Evolutionary conservation across 1,140 invertebrate genomes (phyloP), one percentile per base, ranked within the genome.

Genomic region (Pseudomyrmex cubaensis): DNA sequence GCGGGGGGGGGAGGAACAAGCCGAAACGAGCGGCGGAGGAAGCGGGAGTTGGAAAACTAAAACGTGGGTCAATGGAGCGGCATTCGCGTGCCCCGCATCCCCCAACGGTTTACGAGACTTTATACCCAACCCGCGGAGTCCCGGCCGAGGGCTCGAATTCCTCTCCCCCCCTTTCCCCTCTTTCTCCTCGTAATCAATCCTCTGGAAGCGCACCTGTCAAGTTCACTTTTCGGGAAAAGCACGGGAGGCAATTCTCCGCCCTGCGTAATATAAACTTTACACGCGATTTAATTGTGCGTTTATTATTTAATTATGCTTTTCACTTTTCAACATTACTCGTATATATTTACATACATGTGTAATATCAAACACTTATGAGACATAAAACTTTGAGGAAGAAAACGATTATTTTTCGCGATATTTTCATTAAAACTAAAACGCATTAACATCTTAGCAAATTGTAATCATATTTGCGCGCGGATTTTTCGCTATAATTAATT

Each of bases 51-150:
- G 87, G 84, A 85, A 85, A 90, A 90, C 85, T 90, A 35, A 35
- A 90, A 92, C 87, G 83, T 88, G 88, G 85, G 69, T 85, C 90
- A 91, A 91, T 91, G 91, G 90, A 89, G 82, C 91, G 90, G 87
- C 66, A 87, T 86, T 90, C 88, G 90, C 91, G 91, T 93, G 91
- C 90, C 90, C 89, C 56, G 91, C 89, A 91, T 92, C 86, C 80
- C 89, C 84, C 76, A 91, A 15, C 8, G 57, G 25, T 83, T 87
- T 85, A 85, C 82, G 62, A 52, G 22, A 73, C 74, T 48, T 46
- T 46, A 20, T 20, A 57, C 57, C 59, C n/a, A 17, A 44, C 69
- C 73, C 75, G 54, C 1, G 20, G 22, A 15, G 10, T 17, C 2
- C 15, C 13, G 12, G 22, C 35, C 35, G 35, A 35, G 35, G 35